Evolutionary conservation across 2,113 vertebrate species (phyloP).

Genomic region (Diphyllodes magnificus): DNA sequence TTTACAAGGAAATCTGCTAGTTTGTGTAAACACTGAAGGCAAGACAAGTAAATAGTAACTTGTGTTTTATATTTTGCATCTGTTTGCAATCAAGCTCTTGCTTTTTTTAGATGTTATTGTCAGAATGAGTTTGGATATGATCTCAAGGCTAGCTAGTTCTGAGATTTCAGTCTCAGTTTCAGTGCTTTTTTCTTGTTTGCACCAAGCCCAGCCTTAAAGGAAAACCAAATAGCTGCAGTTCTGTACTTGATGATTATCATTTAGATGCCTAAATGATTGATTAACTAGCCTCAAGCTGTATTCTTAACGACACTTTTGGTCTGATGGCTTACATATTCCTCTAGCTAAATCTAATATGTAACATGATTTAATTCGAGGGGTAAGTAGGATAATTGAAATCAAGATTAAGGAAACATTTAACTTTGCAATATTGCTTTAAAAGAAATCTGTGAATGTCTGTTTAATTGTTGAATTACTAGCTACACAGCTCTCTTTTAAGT

Average conservation of each 20-base stretch:
- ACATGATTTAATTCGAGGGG: not conserved
- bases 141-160: not conserved
- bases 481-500: not conserved
- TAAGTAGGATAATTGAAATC: not conserved
- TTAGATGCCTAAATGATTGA: not conserved
- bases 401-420: not conserved
- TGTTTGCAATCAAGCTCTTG: slow-evolving; percentile 27
- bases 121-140: not conserved
- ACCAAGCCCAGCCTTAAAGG: not conserved
- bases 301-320: not conserved
- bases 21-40: slow-evolving; percentile 41
- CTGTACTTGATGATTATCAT: not conserved
- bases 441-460: not conserved
- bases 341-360: not conserved
- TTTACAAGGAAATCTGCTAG: slow-evolving; percentile 25
- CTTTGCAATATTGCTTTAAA: not conserved
- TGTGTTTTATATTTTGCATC: slow-evolving; percentile 27
- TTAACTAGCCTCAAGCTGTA: not conserved
- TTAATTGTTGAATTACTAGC: not conserved
- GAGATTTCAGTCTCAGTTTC: not conserved
- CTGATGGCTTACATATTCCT: not conserved
- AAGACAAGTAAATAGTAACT: slow-evolving; percentile 10
- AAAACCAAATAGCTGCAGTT: not conserved
- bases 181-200: not conserved
- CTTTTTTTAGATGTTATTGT: slow-evolving; percentile 2